Conservation (phyloP, 2,888 invertebrate species). For the Caenorhabditis becei region DNA sequence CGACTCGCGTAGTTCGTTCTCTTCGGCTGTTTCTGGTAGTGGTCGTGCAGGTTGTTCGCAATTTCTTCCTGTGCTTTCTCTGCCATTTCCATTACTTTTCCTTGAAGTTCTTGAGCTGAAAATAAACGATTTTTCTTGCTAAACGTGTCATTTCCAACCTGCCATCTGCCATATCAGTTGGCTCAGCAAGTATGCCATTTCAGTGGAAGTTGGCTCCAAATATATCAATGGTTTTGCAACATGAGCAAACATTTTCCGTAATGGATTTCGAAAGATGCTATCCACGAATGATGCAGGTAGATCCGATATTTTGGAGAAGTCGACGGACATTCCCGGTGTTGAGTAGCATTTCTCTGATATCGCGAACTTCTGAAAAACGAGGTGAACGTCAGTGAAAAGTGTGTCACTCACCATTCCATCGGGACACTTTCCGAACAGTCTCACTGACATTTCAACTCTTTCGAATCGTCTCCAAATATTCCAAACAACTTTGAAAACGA, state of each 20-base stretch:
- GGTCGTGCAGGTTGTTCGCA: slow-evolving; percentile 36
- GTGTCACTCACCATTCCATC: slow-evolving; percentile 4
- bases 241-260: slow-evolving; percentile 49
- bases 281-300: slow-evolving; percentile 22
- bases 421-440: slow-evolving; percentile 40
- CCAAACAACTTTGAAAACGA: slow-evolving; percentile 64
- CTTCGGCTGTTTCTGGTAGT: slow-evolving; percentile 29
- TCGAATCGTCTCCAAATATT: slow-evolving; percentile 63
- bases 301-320: slow-evolving; percentile 59
- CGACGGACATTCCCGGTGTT: slow-evolving; percentile 31
- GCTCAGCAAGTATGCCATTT: slow-evolving; percentile 62
- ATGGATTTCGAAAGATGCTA: slow-evolving; percentile 50
- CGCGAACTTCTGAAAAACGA: slow-evolving; percentile 41
- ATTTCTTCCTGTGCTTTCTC: slow-evolving; percentile 40
- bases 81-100: slow-evolving; percentile 41
- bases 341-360: slow-evolving; percentile 30
- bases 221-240: slow-evolving; percentile 52
- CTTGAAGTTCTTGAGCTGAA: slow-evolving; percentile 39
- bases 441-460: slow-evolving; percentile 57
- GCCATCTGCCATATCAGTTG: slow-evolving; percentile 61
- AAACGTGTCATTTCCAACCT: background rate
- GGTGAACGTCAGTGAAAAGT: background rate
- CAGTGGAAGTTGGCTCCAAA: slow-evolving; percentile 50
- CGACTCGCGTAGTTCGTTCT: slow-evolving; percentile 46
- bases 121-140: background rate